These are phyloP conservation scores for Eupithecia subumbrata DNA, from an alignment of 2,888 invertebrate species.

Conservation along the genomic window DNA sequence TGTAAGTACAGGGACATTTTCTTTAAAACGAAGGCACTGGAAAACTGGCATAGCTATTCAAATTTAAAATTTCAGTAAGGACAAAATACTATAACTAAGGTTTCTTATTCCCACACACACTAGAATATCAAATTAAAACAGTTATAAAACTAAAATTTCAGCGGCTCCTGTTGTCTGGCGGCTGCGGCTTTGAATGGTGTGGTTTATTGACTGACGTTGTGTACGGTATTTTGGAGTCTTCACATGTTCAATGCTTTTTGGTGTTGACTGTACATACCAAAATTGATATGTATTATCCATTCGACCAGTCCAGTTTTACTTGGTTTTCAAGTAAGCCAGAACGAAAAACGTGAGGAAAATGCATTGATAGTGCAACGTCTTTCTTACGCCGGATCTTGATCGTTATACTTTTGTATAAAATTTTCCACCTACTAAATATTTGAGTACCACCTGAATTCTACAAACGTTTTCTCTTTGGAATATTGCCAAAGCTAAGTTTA, in stretches of 20 bases:
- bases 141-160: neutral
- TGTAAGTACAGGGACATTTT: neutral
- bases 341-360: neutral
- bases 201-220: neutral
- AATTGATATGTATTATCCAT: neutral
- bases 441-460: constrained; percentile 26
- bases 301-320: neutral
- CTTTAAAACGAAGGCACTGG: neutral
- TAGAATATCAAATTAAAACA: neutral
- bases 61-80: neutral
- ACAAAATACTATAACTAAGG: neutral
- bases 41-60: neutral
- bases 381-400: neutral
- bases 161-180: neutral
- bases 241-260: neutral
- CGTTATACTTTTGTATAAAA: constrained; percentile 2
- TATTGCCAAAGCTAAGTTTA: constrained; percentile 28
- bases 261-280: neutral
- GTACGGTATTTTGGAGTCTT: neutral
- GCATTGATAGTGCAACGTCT: neutral
- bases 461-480: constrained; percentile 30
- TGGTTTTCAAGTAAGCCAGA: neutral
- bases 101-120: too few species aligned
- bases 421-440: constrained; percentile 17
- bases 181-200: neutral